Evolutionary conservation across 30 jellyfish, hydroid and myxozoan species (phyloP), one percentile per base, ranked within the genome.

Genomic region (Hydra vulgaris): DNA sequence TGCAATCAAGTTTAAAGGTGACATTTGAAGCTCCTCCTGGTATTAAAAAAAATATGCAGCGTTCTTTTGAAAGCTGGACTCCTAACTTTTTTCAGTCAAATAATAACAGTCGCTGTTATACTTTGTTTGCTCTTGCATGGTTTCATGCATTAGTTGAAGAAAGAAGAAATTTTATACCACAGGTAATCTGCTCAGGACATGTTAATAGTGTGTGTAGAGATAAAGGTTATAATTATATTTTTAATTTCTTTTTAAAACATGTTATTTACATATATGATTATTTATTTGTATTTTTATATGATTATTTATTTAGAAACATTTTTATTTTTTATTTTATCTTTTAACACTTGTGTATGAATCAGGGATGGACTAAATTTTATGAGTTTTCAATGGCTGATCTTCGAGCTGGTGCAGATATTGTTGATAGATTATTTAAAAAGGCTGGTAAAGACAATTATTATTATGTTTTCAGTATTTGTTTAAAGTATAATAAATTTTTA

Each of bases 11-110:
- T 76, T 67, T 91, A 75, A 91, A 91, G 71, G 94, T 91, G 52
- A 91, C 98, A 21, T 84, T 88, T 67, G 98, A 91, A 94, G 96
- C 98, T 1, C 98, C 98, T 0, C 98, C 98, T 7, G 98, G 98
- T 12, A 83, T 91, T 19, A 91, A 91, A 71, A 91, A 91, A 83
- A 91, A 91, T 79, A 86, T 91, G 96, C 96, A 83, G 66, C 82
- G 98, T 53, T 81, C 98, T 17, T 91, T 75, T 53, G 98, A 91
- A 23, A 85, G 88, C 71, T 91, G 98, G 98, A 78, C 89, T 23
- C 93, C 95, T 25, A 94, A 86, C 26, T 91, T 80, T 71, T 68
- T 91, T 23, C 92, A 91, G 84, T 53, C 94, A 53, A 80, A 80
- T 54, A 81, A 90, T 0, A 83, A 67, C 21, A 25, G 87, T 1